Percentiles rank a stretch among this genome's conserved stretches.
These are phyloP conservation scores for Meta bourneti DNA, from an alignment of 2,888 invertebrate species.

Conservation along the genomic window DNA sequence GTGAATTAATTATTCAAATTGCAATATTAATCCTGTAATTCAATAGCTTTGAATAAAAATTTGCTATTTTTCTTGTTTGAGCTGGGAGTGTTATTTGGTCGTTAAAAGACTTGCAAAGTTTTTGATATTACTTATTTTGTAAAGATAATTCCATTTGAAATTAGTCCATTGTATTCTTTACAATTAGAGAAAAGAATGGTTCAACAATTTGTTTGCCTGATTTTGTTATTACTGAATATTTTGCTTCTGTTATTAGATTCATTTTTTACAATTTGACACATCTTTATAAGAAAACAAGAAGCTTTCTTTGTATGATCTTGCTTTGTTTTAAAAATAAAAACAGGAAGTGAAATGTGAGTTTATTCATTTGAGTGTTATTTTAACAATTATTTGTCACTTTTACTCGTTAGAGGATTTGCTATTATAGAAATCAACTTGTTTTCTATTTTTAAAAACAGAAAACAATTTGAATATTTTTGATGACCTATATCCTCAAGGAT, in stretches of 20 bases:
- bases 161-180: background rate
- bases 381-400: background rate
- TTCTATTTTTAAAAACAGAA: no score
- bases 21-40: background rate
- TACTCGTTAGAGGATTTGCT: no score
- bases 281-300: background rate
- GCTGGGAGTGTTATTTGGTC: constrained; percentile 26
- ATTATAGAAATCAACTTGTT: no score
- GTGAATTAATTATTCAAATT: constrained; percentile 63
- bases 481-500: no score
- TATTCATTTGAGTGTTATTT: constrained; percentile 10
- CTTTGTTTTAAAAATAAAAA: constrained; percentile 55
- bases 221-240: background rate
- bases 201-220: background rate
- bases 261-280: constrained; percentile 1
- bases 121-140: background rate
- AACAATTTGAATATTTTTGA: no score
- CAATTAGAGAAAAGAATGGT: background rate
- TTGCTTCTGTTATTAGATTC: background rate
- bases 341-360: constrained; percentile 4
- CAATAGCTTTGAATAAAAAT: constrained; percentile 8
- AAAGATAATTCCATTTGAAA: background rate
- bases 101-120: background rate
- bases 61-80: background rate
- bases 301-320: constrained; percentile 32